phyloP scores from a whole-genome alignment of 2,797 vertebrate genomes.

The Mormyrops attenuatus region DNA sequence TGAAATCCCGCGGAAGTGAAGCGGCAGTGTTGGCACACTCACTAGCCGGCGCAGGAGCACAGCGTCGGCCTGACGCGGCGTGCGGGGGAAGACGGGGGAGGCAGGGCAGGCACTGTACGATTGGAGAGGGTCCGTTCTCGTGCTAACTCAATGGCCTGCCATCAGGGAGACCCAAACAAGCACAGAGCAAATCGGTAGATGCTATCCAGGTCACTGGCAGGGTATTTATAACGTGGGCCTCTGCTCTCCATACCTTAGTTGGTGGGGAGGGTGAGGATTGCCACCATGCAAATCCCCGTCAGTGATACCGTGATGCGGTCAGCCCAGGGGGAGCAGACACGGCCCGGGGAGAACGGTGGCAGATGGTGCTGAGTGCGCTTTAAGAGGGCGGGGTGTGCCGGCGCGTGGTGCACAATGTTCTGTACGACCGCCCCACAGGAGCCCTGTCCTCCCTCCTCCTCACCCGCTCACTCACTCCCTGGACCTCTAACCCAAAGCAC shows the following conservation, averaged over 20 bases:
- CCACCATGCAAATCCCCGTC: neutral
- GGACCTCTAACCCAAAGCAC: neutral
- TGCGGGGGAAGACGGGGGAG: neutral
- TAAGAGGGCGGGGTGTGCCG: neutral
- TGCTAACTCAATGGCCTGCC: neutral
- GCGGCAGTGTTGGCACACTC: neutral
- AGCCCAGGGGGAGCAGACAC: neutral
- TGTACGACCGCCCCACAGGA: neutral
- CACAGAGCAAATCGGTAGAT: neutral
- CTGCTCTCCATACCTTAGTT: neutral
- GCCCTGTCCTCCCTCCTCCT: neutral
- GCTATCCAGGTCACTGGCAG: neutral
- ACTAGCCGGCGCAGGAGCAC: neutral
- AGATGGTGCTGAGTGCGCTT: neutral
- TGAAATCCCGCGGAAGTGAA: neutral
- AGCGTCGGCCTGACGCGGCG: neutral
- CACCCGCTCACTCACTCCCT: neutral
- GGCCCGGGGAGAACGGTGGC: neutral
- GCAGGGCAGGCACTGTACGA: neutral
- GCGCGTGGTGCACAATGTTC: neutral
- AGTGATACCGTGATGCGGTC: neutral
- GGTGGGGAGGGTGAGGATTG: conserved; percentile 17
- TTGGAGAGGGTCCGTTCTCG: neutral
- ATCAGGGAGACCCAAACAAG: neutral
- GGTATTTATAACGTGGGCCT: neutral